These are phyloP conservation scores for Nemoura dubitans DNA, from an alignment of 2,888 invertebrate genomes.

Conservation along the genomic window DNA sequence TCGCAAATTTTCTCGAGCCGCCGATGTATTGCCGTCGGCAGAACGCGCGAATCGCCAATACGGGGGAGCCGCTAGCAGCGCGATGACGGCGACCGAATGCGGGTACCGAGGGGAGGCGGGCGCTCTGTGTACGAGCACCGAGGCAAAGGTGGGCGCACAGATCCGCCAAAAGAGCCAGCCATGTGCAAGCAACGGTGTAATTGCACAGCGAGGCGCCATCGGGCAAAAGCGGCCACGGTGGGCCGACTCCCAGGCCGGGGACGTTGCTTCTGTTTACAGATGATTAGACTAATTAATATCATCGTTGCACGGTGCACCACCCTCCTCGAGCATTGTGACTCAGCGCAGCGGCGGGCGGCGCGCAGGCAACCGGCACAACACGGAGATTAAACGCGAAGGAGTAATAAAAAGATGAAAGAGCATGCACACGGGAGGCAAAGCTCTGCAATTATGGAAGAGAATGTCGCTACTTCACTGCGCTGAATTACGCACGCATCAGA, in stretches of 20 bases:
- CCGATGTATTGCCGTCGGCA: background rate
- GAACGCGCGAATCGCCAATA: background rate
- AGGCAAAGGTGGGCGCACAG: background rate
- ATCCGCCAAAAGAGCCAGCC: background rate
- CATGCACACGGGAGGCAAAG: background rate
- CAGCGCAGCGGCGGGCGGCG: background rate
- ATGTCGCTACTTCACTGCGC: background rate
- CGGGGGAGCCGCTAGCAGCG: background rate
- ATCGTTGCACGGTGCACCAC: slow-evolving; percentile 45
- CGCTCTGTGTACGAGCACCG: too few species aligned
- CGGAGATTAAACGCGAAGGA: slow-evolving; percentile 44
- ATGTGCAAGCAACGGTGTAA: background rate
- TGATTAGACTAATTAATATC: slow-evolving; percentile 52
- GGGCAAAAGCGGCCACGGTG: background rate
- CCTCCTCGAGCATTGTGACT: slow-evolving; percentile 31
- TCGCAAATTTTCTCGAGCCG: background rate
- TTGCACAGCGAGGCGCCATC: background rate
- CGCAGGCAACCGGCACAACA: slow-evolving; percentile 8
- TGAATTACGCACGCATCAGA: slow-evolving; percentile 15
- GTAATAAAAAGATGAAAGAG: background rate
- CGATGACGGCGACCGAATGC: background rate
- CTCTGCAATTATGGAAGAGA: slow-evolving; percentile 26
- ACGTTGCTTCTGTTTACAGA: slow-evolving; percentile 49
- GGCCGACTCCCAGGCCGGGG: background rate
- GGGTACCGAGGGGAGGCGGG: background rate